These are phyloP conservation scores for Eurois occulta DNA, from an alignment of 2,888 invertebrate species.

Conservation along the genomic window DNA sequence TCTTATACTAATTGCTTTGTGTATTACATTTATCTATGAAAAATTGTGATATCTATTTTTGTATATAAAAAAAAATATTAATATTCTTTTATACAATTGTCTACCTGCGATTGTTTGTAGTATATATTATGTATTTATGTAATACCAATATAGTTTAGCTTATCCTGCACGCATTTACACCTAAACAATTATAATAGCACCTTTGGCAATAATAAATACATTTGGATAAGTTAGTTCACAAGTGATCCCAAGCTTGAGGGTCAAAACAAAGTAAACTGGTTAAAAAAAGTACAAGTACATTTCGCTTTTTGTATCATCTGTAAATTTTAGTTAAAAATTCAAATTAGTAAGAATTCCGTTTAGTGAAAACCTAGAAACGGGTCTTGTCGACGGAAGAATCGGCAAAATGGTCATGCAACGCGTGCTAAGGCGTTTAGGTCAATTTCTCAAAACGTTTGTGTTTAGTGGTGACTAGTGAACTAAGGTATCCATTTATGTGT, in stretches of 20 bases:
- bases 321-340: background rate
- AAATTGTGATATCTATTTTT: constrained; percentile 4
- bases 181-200: constrained; percentile 59
- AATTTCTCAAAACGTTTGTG: background rate
- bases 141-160: constrained; percentile 23
- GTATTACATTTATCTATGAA: constrained; percentile 5
- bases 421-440: background rate
- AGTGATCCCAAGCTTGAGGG: background rate
- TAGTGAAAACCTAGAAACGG: no score
- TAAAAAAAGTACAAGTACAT: background rate
- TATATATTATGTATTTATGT: constrained; percentile 10
- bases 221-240: constrained; percentile 16
- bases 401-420: no score
- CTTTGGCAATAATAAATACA: constrained; percentile 55
- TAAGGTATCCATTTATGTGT: constrained; percentile 17
- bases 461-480: constrained; percentile 1
- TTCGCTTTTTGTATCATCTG: background rate
- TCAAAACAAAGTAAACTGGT: background rate
- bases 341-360: no score
- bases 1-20: constrained; percentile 25
- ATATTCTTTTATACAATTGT: constrained; percentile 1
- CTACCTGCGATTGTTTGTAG: constrained; percentile 7
- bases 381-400: no score
- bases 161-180: constrained; percentile 37
- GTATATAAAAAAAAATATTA: background rate